These are phyloP conservation scores for Cinclus cinclus DNA, from an alignment of 2,113 vertebrate species.

Conservation along the genomic window DNA sequence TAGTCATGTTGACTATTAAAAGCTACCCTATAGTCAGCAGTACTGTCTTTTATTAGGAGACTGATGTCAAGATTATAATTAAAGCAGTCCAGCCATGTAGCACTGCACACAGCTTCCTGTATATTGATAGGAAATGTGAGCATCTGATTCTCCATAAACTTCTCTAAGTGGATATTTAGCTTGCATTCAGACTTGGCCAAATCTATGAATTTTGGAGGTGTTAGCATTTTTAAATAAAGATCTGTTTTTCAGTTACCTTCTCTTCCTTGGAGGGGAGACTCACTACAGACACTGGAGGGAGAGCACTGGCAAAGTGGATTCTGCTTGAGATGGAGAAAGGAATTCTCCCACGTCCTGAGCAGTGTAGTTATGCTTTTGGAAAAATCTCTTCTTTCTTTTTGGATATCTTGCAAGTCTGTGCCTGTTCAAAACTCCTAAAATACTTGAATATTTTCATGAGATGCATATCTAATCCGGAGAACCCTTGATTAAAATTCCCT, in stretches of 20 bases:
- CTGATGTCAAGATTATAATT: conserved; percentile 64
- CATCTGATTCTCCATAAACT: not conserved
- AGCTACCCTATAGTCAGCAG: conserved; percentile 42
- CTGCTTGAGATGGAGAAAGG: not conserved
- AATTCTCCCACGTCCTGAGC: not conserved
- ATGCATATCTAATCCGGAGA: conserved; percentile 47
- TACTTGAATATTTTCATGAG: conserved; percentile 32
- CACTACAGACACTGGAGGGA: not conserved
- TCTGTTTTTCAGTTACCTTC: not conserved
- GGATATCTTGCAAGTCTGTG: not conserved
- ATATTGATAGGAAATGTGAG: conserved; percentile 23
- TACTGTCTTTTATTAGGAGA: conserved; percentile 58
- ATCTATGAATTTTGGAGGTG: not conserved
- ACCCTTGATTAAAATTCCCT: conserved; percentile 45
- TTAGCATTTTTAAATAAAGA: not conserved
- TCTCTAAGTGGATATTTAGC: not conserved
- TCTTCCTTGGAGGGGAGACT: not conserved
- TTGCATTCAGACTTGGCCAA: not conserved
- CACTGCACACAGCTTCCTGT: conserved; percentile 9
- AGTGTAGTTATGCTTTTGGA: not conserved
- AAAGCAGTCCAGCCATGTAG: conserved; percentile 49
- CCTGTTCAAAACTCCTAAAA: conserved; percentile 38
- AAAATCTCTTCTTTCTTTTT: not conserved
- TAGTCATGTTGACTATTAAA: conserved; percentile 66
- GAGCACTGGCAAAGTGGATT: not conserved